Evolutionary conservation across 92 coral and sea anemone genomes (phyloP), one percentile per base, ranked within the genome.

Genomic region (Phenganax marumi): DNA sequence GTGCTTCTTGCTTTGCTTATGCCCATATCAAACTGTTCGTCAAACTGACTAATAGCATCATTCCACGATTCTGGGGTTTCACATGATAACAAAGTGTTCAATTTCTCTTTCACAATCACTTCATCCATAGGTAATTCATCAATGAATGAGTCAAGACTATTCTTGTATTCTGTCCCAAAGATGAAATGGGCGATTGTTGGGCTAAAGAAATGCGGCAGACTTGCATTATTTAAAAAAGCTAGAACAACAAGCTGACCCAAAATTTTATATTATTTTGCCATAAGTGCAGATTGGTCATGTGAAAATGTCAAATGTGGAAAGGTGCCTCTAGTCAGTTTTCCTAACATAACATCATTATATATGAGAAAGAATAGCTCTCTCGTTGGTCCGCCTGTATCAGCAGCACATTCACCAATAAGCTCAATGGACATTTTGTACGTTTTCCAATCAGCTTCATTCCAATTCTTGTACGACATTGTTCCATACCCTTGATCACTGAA

Each of bases 11-110:
- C 85, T 26, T 86, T 86, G 46, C 58, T 86, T 7, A 86, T 80
- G 18, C 85, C 89, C 85, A 86, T 86, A 75, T 86, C 85, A 48
- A 86, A 86, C 17, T 85, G 81, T 73, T 86, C 85, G 5, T 86
- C 85, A 73, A 86, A 86, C 17, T 62, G 60, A 14, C 46, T 0
- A 2, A 85, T 60, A 48, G 85, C 81, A 46, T 86, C 85, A 61
- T 72, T 64, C 89, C 89, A 86, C 0, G 50, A 26, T 17, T 47
- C 58, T 0, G 75, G 65, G 24, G 52, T 68, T 71, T 80, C 70
- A 58, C 89, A 86, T 16, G 66, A 57, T 18, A 56, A 22, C 50
- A 86, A 51, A 50, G 50, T 63, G 43, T 81, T 86, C 64, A 86
- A 57, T 65, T 80, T 86, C 14, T 81, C 81, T 73, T 73, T 86